These are phyloP conservation scores for Drosophila mojavensis DNA, from an alignment of 1,140 invertebrate species.

Conservation along the genomic window DNA sequence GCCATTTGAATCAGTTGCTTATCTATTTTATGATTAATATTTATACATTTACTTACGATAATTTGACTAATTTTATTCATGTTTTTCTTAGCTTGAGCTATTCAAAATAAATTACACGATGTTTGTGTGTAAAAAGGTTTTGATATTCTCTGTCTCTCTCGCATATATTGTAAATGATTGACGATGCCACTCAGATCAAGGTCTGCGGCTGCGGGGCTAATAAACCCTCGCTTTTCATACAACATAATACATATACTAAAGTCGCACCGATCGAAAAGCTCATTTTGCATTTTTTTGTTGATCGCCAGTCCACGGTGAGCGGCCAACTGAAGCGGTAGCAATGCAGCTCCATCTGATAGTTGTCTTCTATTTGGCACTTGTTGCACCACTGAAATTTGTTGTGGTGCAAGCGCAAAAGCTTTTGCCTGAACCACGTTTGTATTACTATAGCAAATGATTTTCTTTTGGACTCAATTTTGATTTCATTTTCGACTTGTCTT, in stretches of 20 bases:
- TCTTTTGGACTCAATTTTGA: background rate
- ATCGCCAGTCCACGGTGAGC: slow-evolving; percentile 32
- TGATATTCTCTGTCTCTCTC: background rate
- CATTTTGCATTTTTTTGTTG: background rate
- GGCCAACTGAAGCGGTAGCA: slow-evolving; percentile 39
- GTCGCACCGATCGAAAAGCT: slow-evolving; percentile 6
- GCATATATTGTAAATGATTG: background rate
- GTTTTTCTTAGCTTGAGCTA: no score
- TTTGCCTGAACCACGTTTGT: slow-evolving; percentile 38
- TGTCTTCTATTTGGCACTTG: slow-evolving; percentile 11
- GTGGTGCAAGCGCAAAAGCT: slow-evolving; percentile 21
- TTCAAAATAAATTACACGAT: no score
- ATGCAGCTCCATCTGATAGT: slow-evolving; percentile 23
- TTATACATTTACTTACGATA: no score
- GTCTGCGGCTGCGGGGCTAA: slow-evolving; percentile 38
- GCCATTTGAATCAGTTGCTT: no score
- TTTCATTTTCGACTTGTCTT: background rate
- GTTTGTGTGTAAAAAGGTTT: background rate
- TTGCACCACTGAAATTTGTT: slow-evolving; percentile 11
- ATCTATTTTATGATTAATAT: no score
- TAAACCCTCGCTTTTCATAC: slow-evolving; percentile 35
- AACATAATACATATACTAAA: slow-evolving; percentile 22
- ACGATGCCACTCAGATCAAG: slow-evolving; percentile 37
- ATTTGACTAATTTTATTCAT: no score
- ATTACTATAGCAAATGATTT: background rate